Base-by-base conservation (phyloP, 2,888 invertebrate genomes). In the Drosophila hamatofila region DNA sequence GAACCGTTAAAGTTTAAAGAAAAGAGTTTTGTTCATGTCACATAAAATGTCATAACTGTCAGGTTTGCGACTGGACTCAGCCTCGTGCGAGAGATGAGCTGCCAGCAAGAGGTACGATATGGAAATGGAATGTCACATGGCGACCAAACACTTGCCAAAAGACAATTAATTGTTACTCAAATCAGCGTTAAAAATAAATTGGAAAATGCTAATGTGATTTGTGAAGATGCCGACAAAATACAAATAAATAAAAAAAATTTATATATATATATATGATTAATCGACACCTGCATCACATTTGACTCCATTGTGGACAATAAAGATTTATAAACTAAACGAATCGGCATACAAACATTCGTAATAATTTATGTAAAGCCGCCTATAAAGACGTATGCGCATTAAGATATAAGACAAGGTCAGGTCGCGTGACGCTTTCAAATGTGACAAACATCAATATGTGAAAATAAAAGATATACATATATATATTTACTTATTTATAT, bases 41-140 rank as follows among this genome's bases (percentile, higher is more conserved):
- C 85, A 89, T 81, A 85, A 85, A 85, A 52, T 89, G 82, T 78
- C 80, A 89, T 80, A 89, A 89, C 80, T 89, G 88, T 81, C 84
- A 14, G 78, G 63, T 46, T 72, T 65, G 14, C 42, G 62, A 54
- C 42, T 54, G 41, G 35, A 14, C 57, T 39, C 21, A 67, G 56
- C 61, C 57, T 74, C 58, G 68, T 58, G 49, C 44, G 27, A 30
- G 51, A 70, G 69, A 66, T 83, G 42, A 68, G 57, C 78, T 67
- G 79, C 46, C 49, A 68, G 69, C 58, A 75, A 69, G 75, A 83
- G 86, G 69, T 72, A 73, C 68, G 60, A 68, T 88, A 72, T 80
- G 64, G 64, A 81, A 81, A 64, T 66, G 67, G 52, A 77, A 76
- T 80, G 62, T 44, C 48, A 33, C 57, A 51, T 61, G 65, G 35